Conservation (phyloP, 2,797 vertebrate species). For the Pantherophis alleghaniensis region DNA sequence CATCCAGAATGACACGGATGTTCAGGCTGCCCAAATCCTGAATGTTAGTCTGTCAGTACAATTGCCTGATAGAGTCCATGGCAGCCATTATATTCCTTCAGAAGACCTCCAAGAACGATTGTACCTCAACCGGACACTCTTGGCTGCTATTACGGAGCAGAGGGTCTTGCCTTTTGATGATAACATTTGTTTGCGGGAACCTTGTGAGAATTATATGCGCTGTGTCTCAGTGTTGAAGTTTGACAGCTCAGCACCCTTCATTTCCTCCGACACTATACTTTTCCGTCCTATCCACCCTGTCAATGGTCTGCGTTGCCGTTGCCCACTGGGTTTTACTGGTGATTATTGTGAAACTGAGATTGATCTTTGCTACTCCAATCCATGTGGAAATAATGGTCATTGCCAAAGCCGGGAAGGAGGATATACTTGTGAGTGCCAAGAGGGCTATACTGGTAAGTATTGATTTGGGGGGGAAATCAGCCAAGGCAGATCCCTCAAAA, state of each 20-base stretch:
- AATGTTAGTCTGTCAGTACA: slow-evolving; percentile 92
- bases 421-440: slow-evolving; percentile 89
- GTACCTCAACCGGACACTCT: slow-evolving; percentile 91
- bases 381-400: slow-evolving; percentile 83
- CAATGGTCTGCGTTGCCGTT: slow-evolving; percentile 90
- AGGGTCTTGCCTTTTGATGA: slow-evolving; percentile 94
- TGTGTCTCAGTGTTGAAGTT: slow-evolving; percentile 94
- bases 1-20: slow-evolving; percentile 90
- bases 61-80: slow-evolving; percentile 47
- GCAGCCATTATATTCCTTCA: slow-evolving; percentile 81
- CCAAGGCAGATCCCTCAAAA: neutral
- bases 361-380: slow-evolving; percentile 93
- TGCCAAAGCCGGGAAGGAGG: slow-evolving; percentile 90
- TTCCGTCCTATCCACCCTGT: slow-evolving; percentile 95
- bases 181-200: slow-evolving; percentile 94
- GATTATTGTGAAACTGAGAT: slow-evolving; percentile 97
- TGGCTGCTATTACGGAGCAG: slow-evolving; percentile 86
- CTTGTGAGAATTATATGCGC: slow-evolving; percentile 98
- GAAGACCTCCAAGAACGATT: slow-evolving; percentile 94
- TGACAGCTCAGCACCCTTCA: slow-evolving; percentile 92
- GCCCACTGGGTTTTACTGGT: slow-evolving; percentile 89
- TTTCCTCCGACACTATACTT: slow-evolving; percentile 89
- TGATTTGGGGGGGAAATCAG: neutral
- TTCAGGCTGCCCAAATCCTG: slow-evolving; percentile 82
- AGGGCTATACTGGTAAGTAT: slow-evolving; percentile 89